Conservation (phyloP, 2,797 vertebrate genomes). For the Tauraco hartlaubi region DNA sequence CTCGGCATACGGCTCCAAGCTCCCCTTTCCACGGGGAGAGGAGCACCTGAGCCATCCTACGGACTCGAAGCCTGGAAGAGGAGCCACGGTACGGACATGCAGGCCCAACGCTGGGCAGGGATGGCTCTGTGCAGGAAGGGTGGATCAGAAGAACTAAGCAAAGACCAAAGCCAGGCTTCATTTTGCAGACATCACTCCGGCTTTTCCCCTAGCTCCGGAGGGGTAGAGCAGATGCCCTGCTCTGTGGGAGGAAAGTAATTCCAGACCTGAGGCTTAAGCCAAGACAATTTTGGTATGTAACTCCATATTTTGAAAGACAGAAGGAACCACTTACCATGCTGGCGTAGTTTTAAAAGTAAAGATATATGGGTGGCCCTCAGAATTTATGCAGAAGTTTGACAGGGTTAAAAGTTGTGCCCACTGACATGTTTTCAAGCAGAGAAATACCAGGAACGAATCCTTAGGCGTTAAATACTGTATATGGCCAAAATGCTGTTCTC, state of each 20-base stretch:
- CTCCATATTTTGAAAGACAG: neutral
- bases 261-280: neutral
- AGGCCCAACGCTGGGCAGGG: neutral
- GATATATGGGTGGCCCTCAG: neutral
- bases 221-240: neutral
- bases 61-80: fast-evolving
- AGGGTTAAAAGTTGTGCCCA: neutral
- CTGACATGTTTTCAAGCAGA: neutral
- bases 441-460: neutral
- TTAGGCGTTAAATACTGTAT: neutral
- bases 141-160: neutral
- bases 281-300: neutral
- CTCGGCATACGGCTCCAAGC: neutral
- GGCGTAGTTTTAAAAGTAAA: neutral
- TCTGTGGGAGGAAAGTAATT: neutral
- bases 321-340: neutral
- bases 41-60: neutral
- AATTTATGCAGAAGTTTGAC: neutral
- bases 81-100: neutral
- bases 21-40: neutral
- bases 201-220: neutral
- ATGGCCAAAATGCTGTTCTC: neutral
- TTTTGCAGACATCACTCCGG: neutral
- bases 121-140: neutral
- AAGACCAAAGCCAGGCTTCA: neutral